Conservation (phyloP, 2,888 invertebrate species). For the Drosophila paramelanica region DNA sequence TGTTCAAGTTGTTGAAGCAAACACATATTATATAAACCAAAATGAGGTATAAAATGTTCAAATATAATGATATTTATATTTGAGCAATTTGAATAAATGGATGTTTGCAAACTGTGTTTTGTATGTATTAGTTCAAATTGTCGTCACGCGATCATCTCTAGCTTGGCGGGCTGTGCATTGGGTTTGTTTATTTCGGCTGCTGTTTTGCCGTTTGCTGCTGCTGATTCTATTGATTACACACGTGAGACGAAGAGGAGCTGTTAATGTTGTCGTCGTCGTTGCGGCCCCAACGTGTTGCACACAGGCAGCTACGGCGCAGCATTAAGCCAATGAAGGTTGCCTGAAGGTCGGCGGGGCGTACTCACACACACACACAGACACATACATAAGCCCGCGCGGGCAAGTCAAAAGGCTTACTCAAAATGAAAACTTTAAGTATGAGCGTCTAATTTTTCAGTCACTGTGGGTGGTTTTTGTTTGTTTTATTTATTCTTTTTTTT, state of each 20-base stretch:
- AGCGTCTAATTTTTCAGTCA: constrained; percentile 1
- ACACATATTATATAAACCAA: background rate
- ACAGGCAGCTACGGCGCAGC: constrained; percentile 35
- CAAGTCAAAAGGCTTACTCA: constrained; percentile 30
- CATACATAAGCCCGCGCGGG: constrained; percentile 2
- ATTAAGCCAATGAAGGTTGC: constrained; percentile 81
- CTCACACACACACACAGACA: constrained; percentile 32
- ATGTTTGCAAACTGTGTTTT: background rate
- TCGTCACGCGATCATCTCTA: background rate
- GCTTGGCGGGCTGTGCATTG: constrained; percentile 13
- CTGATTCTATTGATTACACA: constrained; percentile 80
- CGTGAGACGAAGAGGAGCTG: constrained; percentile 52
- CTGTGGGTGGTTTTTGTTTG: background rate
- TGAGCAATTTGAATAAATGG: too few relatives aligned
- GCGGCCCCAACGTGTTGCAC: constrained; percentile 56
- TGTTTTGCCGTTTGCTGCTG: constrained; percentile 32
- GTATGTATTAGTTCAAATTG: background rate
- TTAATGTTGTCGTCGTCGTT: constrained; percentile 27
- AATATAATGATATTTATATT: too few relatives aligned
- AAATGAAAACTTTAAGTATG: constrained; percentile 13
- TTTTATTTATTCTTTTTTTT: background rate
- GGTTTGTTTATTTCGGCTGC: constrained; percentile 62
- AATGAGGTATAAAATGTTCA: too few relatives aligned
- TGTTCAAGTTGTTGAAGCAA: background rate
- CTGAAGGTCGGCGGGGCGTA: constrained; percentile 83